Evolutionary conservation across 2,113 vertebrate genomes (phyloP).

Genomic region (Pithys albifrons): DNA sequence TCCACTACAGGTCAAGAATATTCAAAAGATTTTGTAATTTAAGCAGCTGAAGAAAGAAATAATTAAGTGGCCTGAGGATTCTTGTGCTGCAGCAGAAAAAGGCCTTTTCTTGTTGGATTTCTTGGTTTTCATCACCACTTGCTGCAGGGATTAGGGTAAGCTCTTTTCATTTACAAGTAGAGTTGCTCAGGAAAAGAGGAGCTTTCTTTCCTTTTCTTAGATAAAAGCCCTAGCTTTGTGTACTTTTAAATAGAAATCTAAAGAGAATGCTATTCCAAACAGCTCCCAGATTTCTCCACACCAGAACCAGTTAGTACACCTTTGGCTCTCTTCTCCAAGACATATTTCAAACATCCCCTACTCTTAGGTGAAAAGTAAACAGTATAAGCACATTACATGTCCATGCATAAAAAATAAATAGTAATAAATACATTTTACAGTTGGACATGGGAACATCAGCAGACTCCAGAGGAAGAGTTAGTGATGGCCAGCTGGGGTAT

Average conservation of each 20-base stretch:
- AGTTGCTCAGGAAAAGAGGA: conserved; percentile 40
- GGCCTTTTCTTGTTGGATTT: conserved; percentile 44
- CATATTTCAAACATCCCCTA: neutral
- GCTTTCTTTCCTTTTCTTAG: conserved; percentile 25
- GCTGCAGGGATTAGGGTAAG: conserved; percentile 48
- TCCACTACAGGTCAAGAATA: conserved; percentile 28
- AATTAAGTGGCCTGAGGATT: conserved; percentile 36
- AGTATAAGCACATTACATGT: neutral
- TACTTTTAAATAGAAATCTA: neutral
- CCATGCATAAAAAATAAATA: neutral
- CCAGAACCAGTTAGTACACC: neutral
- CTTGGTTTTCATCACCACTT: conserved; percentile 42
- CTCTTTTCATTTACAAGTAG: conserved; percentile 50
- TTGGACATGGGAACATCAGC: neutral
- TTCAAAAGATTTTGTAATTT: conserved; percentile 50
- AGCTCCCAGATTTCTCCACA: neutral
- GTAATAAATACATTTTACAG: neutral
- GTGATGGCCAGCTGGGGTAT: neutral
- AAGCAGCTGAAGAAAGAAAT: conserved; percentile 43
- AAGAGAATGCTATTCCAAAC: neutral
- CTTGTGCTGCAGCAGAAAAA: conserved; percentile 28
- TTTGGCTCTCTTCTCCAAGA: neutral
- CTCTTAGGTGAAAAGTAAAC: neutral
- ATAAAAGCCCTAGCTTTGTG: neutral
- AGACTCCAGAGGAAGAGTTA: neutral